A percentile compares a stretch with the other conserved stretches of the same genome.
Evolutionary conservation across 2,113 vertebrate genomes (phyloP).

Genomic region (Nibea albiflora): DNA sequence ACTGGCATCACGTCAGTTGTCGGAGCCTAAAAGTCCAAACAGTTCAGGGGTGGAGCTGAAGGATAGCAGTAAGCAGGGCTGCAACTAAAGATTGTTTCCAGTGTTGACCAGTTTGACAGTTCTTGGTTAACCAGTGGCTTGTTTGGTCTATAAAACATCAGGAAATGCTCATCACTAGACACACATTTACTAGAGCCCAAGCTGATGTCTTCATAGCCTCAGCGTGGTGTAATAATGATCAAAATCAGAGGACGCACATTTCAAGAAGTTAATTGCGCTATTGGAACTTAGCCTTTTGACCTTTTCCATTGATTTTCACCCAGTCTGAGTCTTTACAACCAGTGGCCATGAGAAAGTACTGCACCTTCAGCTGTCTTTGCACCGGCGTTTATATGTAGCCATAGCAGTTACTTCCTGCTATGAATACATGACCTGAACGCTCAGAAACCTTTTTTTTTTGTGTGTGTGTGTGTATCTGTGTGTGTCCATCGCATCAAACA

Average conservation of each 20-base stretch:
- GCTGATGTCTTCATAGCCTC: background rate
- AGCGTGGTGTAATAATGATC: no score
- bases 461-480: slow-evolving; percentile 4
- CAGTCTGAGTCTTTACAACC: background rate
- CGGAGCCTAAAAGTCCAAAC: background rate
- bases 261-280: background rate
- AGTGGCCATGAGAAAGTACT: slow-evolving; percentile 10
- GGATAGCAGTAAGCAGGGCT: background rate
- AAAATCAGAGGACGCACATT: background rate
- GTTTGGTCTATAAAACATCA: background rate
- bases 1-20: background rate
- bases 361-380: background rate
- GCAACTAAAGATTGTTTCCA: background rate
- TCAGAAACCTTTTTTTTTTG: slow-evolving; percentile 16
- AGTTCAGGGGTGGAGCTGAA: background rate
- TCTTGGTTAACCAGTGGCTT: background rate
- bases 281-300: background rate
- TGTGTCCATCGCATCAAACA: slow-evolving; percentile 38
- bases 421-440: slow-evolving; percentile 49
- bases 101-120: background rate
- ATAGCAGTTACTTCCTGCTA: background rate
- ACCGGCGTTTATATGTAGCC: background rate
- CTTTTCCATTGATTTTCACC: slow-evolving; percentile 1
- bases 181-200: background rate
- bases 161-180: background rate